Percentiles rank a stretch among this genome's conserved stretches.
These are phyloP conservation scores for Oscheius sp. DNA, from an alignment of 2,888 invertebrate genomes.

Conservation along the genomic window DNA sequence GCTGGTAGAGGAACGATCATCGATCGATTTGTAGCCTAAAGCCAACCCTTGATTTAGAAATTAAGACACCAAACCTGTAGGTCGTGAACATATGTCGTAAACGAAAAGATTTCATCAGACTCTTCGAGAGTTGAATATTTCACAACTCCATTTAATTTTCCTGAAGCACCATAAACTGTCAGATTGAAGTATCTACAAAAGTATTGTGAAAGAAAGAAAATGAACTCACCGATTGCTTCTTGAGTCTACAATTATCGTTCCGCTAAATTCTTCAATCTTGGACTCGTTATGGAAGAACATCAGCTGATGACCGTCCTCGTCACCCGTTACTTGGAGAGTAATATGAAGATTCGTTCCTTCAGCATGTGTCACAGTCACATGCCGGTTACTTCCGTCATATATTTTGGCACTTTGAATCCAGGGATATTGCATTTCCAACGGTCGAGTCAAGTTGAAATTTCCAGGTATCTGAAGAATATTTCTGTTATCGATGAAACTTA, in stretches of 20 bases:
- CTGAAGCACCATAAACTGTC: slow-evolving; percentile 61
- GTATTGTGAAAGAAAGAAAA: neutral
- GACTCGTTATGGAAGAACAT: slow-evolving; percentile 68
- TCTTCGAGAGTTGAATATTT: slow-evolving; percentile 52
- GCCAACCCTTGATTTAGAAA: neutral
- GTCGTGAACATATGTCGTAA: slow-evolving; percentile 64
- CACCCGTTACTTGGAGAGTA: slow-evolving; percentile 52
- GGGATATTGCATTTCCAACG: slow-evolving; percentile 53
- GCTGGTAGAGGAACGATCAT: slow-evolving; percentile 56
- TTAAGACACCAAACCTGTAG: slow-evolving; percentile 31
- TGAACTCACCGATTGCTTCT: slow-evolving; percentile 41
- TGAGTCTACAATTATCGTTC: slow-evolving; percentile 60
- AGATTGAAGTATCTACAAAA: slow-evolving; percentile 59
- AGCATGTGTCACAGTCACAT: slow-evolving; percentile 62
- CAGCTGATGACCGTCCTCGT: slow-evolving; percentile 44
- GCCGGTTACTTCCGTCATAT: slow-evolving; percentile 56
- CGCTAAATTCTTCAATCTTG: slow-evolving; percentile 60
- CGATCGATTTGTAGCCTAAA: slow-evolving; percentile 52
- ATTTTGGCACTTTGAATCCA: slow-evolving; percentile 67
- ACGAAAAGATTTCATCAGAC: slow-evolving; percentile 58
- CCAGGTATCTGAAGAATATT: slow-evolving; percentile 44
- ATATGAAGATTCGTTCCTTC: slow-evolving; percentile 67
- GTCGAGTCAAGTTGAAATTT: slow-evolving; percentile 55
- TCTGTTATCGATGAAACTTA: slow-evolving; percentile 42
- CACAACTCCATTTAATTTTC: slow-evolving; percentile 57